phyloP scores from a whole-genome alignment of 2,888 invertebrate species.

The Xanthorhoe spadicearia region DNA sequence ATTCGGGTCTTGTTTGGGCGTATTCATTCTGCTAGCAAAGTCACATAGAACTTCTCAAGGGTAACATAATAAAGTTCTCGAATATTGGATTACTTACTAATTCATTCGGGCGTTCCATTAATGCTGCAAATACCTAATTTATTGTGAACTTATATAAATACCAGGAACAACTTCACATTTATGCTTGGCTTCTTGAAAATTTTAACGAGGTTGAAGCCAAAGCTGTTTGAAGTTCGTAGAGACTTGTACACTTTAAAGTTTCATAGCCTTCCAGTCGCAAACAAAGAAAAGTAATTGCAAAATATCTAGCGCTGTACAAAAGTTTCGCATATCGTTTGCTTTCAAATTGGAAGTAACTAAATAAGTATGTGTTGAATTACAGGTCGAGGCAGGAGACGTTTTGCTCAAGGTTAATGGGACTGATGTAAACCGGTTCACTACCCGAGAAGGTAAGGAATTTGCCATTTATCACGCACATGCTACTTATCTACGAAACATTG shows the following conservation, averaged over 20 bases:
- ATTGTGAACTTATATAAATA: slow-evolving; percentile 7
- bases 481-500: slow-evolving; percentile 60
- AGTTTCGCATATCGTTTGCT: slow-evolving; percentile 34
- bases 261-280: slow-evolving; percentile 5
- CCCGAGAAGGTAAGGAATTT: slow-evolving; percentile 93
- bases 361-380: slow-evolving; percentile 74
- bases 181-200: slow-evolving; percentile 18
- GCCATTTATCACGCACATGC: slow-evolving; percentile 70
- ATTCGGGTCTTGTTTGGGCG: slow-evolving; percentile 20
- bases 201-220: slow-evolving; percentile 2
- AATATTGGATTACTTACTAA: slow-evolving; percentile 34
- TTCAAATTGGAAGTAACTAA: slow-evolving; percentile 51
- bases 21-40: slow-evolving; percentile 30
- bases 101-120: slow-evolving; percentile 18
- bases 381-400: slow-evolving; percentile 97
- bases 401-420: slow-evolving; percentile 97
- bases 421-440: slow-evolving; percentile 95
- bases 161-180: slow-evolving; percentile 11
- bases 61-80: slow-evolving; percentile 24
- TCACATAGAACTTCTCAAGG: slow-evolving; percentile 35
- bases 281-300: slow-evolving; percentile 13
- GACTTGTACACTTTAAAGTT: slow-evolving; percentile 12
- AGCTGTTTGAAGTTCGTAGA: not conserved
- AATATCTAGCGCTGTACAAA: slow-evolving; percentile 6
- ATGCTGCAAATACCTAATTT: slow-evolving; percentile 13